Conservation (phyloP, 2,888 invertebrate genomes). For the Spatulosminthurus flaviceps region DNA sequence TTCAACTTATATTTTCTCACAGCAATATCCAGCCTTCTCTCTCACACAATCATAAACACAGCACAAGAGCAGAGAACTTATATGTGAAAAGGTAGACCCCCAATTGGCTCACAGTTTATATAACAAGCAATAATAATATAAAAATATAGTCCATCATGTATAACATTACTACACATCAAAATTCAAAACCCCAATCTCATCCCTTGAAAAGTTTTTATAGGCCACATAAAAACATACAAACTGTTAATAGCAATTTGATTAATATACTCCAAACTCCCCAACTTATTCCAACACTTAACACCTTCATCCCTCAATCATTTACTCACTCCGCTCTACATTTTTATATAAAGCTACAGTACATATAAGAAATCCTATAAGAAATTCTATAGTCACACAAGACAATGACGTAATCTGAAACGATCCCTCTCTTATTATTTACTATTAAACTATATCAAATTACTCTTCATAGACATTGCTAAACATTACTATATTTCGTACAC, state of each 20-base stretch:
- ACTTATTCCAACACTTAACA: slow-evolving; percentile 14
- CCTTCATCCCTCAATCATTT: slow-evolving; percentile 3
- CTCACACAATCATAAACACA: background rate
- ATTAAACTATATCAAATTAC: background rate
- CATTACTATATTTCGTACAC: too few species aligned
- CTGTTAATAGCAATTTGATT: slow-evolving; percentile 18
- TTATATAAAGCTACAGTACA: background rate
- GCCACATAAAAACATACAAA: background rate
- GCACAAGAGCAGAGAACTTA: background rate
- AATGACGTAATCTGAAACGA: too few species aligned
- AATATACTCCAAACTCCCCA: background rate
- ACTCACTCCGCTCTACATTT: background rate
- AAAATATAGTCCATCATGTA: background rate
- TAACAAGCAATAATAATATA: slow-evolving; percentile 24
- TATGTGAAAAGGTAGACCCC: slow-evolving; percentile 29
- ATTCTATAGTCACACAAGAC: too few species aligned
- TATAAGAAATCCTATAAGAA: too few species aligned
- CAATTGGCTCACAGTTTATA: slow-evolving; percentile 14
- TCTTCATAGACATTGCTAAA: too few species aligned
- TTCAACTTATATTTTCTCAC: too few species aligned
- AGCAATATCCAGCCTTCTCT: background rate
- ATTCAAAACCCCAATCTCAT: background rate
- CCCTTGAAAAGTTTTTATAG: background rate
- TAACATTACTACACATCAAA: background rate
- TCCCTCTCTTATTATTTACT: too few species aligned